Conservation (phyloP, 2,888 invertebrate genomes). For the Syritta pipiens region DNA sequence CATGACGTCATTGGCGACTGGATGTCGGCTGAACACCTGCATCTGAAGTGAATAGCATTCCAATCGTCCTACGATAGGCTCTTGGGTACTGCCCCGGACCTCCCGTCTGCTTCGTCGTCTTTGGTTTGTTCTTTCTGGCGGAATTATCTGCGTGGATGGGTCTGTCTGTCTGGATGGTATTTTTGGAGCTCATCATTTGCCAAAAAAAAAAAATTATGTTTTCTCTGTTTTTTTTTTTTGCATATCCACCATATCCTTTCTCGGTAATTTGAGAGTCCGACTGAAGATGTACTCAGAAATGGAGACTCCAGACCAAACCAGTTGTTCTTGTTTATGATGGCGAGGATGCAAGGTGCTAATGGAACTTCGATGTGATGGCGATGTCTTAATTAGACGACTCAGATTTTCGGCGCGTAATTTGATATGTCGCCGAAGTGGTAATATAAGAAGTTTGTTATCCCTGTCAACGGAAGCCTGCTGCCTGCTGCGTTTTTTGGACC, state of each 20-base stretch:
- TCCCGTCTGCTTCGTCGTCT: constrained; percentile 21
- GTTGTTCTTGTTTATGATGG: constrained; percentile 31
- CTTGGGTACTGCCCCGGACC: constrained; percentile 15
- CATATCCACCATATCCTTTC: constrained; percentile 36
- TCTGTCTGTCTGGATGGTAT: constrained; percentile 18
- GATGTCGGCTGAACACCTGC: constrained; percentile 66
- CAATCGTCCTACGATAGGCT: constrained; percentile 54
- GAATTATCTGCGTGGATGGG: constrained; percentile 19
- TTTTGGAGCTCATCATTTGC: constrained; percentile 48
- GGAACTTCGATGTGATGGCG: constrained; percentile 45
- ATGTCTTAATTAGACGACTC: constrained; percentile 60
- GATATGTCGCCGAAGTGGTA: constrained; percentile 44
- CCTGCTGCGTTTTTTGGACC: neutral
- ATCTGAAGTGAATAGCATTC: constrained; percentile 59
- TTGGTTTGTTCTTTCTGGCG: constrained; percentile 11
- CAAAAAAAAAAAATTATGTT: constrained; percentile 1
- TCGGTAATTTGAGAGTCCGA: constrained; percentile 54
- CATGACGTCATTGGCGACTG: constrained; percentile 63
- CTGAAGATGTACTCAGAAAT: constrained; percentile 11
- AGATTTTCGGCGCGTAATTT: constrained; percentile 48
- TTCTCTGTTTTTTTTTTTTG: constrained; percentile 10
- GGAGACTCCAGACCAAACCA: constrained; percentile 33
- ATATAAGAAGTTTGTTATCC: constrained; percentile 47
- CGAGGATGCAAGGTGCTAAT: constrained; percentile 61
- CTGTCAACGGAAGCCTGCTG: constrained; percentile 37